Evolutionary conservation across 2,797 vertebrate genomes (phyloP).

Genomic region (Neopelma chrysocephalum): DNA sequence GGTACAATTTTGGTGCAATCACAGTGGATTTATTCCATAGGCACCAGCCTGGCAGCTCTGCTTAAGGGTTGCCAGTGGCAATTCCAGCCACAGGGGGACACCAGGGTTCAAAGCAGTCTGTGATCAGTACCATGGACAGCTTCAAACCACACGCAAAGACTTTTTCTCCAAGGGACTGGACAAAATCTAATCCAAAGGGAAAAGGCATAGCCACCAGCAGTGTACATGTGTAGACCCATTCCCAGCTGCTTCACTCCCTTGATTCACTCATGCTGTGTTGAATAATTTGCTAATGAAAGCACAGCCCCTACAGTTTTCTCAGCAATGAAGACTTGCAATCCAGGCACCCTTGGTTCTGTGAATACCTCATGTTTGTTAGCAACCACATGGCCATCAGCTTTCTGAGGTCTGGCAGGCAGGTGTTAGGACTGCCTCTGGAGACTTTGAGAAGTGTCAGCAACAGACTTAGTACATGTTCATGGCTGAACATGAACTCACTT

Average conservation of each 20-base stretch:
- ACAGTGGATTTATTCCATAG: background rate
- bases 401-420: background rate
- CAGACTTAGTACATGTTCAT: background rate
- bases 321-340: background rate
- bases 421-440: background rate
- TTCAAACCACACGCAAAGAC: fast-evolving
- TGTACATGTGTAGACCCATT: background rate
- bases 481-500: fast-evolving
- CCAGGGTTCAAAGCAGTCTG: fast-evolving
- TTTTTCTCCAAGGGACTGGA: background rate
- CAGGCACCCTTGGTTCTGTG: background rate
- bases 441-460: background rate
- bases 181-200: background rate
- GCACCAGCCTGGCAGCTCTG: background rate
- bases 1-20: background rate
- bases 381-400: background rate
- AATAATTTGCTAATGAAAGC: background rate
- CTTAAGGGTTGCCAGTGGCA: fast-evolving
- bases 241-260: background rate
- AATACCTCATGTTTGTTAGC: background rate
- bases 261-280: background rate
- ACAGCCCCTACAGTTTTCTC: background rate
- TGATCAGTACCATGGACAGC: background rate
- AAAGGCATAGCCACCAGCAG: background rate
- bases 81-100: fast-evolving